These are phyloP conservation scores for Pristionchus arcanus DNA, from an alignment of 2,888 invertebrate species.

Conservation along the genomic window DNA sequence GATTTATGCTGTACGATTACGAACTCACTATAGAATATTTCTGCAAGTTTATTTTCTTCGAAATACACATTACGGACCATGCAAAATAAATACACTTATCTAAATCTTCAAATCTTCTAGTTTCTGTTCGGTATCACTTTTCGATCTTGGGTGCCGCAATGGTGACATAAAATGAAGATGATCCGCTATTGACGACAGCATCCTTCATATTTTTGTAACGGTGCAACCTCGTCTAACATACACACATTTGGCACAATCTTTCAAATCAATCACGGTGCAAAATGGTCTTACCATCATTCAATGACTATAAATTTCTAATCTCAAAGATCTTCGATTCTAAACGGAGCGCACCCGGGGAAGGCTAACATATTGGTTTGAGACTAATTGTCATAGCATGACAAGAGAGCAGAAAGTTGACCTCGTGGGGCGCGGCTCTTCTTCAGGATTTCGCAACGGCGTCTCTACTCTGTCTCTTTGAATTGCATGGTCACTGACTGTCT, in stretches of 20 bases:
- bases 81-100: neutral
- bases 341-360: neutral
- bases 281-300: neutral
- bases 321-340: neutral
- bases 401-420: too few species aligned
- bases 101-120: neutral
- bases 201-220: too few species aligned
- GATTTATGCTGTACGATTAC: neutral
- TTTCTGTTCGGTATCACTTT: neutral
- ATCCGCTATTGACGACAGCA: neutral
- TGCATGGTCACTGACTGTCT: too few species aligned
- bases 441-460: neutral
- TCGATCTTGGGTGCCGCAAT: neutral
- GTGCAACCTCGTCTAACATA: too few species aligned
- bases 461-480: neutral
- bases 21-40: too few species aligned
- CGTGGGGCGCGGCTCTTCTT: neutral
- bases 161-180: neutral
- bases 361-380: neutral
- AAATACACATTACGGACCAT: neutral
- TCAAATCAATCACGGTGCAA: neutral
- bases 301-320: neutral
- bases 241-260: too few species aligned
- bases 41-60: neutral
- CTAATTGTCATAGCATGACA: constrained; percentile 12